Evolutionary conservation across 2,888 invertebrate species (phyloP).

Genomic region (Griposia aprilina): DNA sequence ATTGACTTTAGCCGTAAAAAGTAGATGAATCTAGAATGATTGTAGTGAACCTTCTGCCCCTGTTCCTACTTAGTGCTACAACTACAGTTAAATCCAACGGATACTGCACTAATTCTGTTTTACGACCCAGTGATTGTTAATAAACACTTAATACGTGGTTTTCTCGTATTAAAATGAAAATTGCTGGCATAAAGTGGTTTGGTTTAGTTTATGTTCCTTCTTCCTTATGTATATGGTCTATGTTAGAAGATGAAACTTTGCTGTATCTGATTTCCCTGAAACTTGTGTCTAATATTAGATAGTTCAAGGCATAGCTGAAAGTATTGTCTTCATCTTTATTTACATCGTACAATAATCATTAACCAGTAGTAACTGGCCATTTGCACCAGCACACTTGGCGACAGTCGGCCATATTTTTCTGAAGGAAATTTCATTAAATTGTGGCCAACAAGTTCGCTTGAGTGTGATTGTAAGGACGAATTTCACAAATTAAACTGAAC

Average conservation of each 20-base stretch:
- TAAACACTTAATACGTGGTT: constrained; percentile 26
- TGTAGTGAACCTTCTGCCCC: not conserved
- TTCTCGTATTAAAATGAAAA: constrained; percentile 30
- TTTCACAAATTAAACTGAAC: not conserved
- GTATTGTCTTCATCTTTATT: not conserved
- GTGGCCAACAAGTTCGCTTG: not conserved
- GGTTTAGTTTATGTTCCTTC: constrained; percentile 6
- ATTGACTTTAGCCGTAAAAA: not conserved
- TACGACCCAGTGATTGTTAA: constrained; percentile 41
- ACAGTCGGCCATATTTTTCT: not conserved
- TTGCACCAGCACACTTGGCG: not conserved
- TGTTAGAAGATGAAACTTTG: not conserved
- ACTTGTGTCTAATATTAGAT: not conserved
- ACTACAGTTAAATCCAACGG: constrained; percentile 14
- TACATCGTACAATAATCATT: not conserved
- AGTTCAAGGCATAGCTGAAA: not conserved
- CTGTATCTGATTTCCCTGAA: not conserved
- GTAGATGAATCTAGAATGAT: not conserved
- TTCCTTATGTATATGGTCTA: not conserved
- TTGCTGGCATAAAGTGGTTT: constrained; percentile 6
- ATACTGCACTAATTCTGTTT: constrained; percentile 31
- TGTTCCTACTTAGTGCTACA: not conserved
- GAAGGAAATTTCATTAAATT: not conserved
- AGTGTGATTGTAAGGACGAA: not conserved
- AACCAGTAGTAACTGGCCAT: not conserved